A percentile compares a stretch with the other conserved stretches of the same genome.
These are phyloP conservation scores for Lasioglossum lativentre DNA, from an alignment of 2,888 invertebrate genomes.

Conservation along the genomic window DNA sequence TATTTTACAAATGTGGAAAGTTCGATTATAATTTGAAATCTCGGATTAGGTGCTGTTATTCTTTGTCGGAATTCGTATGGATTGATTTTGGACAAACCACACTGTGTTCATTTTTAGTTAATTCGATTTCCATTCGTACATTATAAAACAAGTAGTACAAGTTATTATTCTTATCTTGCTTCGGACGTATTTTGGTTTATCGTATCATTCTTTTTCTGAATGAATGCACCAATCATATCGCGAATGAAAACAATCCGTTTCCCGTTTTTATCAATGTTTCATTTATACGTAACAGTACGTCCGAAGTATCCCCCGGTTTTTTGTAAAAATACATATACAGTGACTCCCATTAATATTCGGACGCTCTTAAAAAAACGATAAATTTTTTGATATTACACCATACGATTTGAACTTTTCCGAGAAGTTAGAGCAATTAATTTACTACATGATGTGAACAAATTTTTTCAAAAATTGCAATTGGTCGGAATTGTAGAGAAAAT, in stretches of 20 bases:
- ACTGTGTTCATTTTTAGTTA: background rate
- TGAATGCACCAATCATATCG: conserved; percentile 50
- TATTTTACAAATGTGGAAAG: no score
- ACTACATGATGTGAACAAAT: no score
- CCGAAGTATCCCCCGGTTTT: background rate
- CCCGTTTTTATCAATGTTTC: conserved; percentile 40
- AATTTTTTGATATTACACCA: no score
- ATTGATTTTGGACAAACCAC: conserved; percentile 6
- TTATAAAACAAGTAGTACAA: conserved; percentile 22
- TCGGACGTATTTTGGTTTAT: conserved; percentile 51
- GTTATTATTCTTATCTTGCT: conserved; percentile 49
- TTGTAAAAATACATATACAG: background rate
- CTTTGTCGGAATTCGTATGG: background rate
- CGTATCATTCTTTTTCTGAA: conserved; percentile 36
- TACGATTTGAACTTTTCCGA: no score
- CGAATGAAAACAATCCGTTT: conserved; percentile 32
- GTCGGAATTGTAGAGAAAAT: no score
- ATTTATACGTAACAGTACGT: background rate
- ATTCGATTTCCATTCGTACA: conserved; percentile 20
- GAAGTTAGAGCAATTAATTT: no score
- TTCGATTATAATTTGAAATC: no score
- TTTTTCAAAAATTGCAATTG: no score
- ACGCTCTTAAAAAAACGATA: no score
- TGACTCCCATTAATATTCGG: no score
- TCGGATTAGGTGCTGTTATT: background rate